These are phyloP conservation scores for Paralichthys olivaceus DNA, from an alignment of 2,113 vertebrate genomes.

Conservation along the genomic window DNA sequence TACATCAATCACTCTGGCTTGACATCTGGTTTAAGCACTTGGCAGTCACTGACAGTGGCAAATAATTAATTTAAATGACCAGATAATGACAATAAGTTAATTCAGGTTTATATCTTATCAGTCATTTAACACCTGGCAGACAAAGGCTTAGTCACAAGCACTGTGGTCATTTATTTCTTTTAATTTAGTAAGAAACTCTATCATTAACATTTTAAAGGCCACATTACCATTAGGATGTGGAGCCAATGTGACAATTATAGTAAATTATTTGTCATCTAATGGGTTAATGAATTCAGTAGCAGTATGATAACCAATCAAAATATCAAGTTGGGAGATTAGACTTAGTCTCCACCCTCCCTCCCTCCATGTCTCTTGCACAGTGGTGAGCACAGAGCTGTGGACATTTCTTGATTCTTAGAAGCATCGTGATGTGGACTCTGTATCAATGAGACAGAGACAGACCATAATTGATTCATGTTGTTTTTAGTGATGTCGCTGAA, in stretches of 20 bases:
- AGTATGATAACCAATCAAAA: background rate
- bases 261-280: background rate
- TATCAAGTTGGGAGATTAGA: too few species aligned
- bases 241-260: background rate
- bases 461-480: too few species aligned
- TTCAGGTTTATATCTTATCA: background rate
- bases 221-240: background rate
- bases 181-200: background rate
- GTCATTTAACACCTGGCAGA: background rate
- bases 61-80: background rate
- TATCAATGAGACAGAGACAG: too few species aligned
- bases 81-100: background rate
- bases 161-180: background rate
- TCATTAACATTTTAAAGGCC: background rate
- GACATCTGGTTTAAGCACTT: background rate
- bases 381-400: too few species aligned
- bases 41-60: background rate
- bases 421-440: too few species aligned
- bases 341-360: too few species aligned
- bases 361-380: too few species aligned
- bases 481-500: too few species aligned
- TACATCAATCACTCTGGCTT: conserved; percentile 19
- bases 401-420: too few species aligned
- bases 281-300: background rate
- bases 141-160: background rate